Evolutionary conservation across 2,888 invertebrate genomes (phyloP).

Genomic region (Chironomus riparius): DNA sequence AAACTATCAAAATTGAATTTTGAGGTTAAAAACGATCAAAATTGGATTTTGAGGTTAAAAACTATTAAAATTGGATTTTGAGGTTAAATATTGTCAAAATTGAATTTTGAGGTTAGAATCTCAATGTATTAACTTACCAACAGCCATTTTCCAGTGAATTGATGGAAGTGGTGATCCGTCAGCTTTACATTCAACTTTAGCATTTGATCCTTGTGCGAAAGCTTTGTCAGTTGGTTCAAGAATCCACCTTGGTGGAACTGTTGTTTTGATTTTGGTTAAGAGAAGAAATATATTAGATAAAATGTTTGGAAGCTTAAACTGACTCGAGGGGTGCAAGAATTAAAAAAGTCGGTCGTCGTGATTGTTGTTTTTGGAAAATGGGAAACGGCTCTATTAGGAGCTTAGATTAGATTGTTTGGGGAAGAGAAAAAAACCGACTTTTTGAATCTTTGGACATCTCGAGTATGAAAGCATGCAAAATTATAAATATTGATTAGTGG

Average conservation of each 20-base stretch:
- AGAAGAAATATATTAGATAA: constrained; percentile 18
- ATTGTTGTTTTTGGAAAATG: not conserved
- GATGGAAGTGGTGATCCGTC: constrained; percentile 92
- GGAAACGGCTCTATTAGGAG: no score
- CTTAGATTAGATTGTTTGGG: no score
- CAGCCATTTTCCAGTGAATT: constrained; percentile 92
- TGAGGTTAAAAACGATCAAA: no score
- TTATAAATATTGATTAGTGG: constrained; percentile 21
- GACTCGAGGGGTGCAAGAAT: not conserved
- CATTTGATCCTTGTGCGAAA: constrained; percentile 89
- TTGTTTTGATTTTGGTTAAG: not conserved
- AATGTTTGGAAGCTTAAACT: not conserved
- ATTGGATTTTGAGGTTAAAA: no score
- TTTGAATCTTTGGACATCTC: constrained; percentile 28
- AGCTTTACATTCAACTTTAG: constrained; percentile 90
- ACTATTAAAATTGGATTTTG: no score
- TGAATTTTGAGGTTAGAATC: no score
- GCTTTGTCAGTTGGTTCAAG: constrained; percentile 91
- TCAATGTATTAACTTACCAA: constrained; percentile 52
- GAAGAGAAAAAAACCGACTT: constrained; percentile 28
- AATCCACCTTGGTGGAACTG: constrained; percentile 93
- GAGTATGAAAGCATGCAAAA: constrained; percentile 28
- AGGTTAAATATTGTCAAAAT: no score
- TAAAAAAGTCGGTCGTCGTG: no score
- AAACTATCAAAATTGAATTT: no score